Conservation (phyloP, 1,140 invertebrate genomes). For the Aphis craccivora region DNA sequence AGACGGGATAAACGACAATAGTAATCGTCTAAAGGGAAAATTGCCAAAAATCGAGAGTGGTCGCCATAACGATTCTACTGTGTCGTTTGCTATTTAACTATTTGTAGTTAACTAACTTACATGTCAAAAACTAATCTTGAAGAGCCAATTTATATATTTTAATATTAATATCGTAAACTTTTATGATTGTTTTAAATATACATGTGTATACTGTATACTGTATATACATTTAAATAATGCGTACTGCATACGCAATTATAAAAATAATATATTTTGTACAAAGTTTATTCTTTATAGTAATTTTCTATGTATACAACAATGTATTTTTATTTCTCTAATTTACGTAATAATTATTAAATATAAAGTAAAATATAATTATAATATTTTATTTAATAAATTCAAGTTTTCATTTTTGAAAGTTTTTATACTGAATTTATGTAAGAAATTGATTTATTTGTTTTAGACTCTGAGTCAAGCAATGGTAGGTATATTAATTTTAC, state of each 20-base stretch:
- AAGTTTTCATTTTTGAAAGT: neutral
- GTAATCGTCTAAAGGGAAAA: slow-evolving; percentile 51
- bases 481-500: neutral
- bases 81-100: slow-evolving; percentile 32
- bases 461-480: neutral
- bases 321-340: neutral
- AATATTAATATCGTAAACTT: neutral
- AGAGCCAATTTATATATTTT: slow-evolving; percentile 29
- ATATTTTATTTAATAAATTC: neutral
- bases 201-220: too few relatives aligned
- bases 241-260: neutral
- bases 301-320: neutral
- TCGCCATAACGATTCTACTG: neutral
- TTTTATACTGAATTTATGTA: neutral
- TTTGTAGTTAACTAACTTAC: slow-evolving; percentile 40
- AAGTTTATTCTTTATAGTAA: neutral
- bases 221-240: neutral
- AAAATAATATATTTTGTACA: neutral
- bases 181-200: neutral
- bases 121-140: slow-evolving; percentile 40
- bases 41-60: slow-evolving; percentile 49
- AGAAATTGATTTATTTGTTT: neutral
- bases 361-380: neutral
- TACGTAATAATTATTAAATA: neutral
- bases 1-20: slow-evolving; percentile 53